phyloP scores from a whole-genome alignment of 2,888 invertebrate genomes.

The Fissipunctia ypsillon region DNA sequence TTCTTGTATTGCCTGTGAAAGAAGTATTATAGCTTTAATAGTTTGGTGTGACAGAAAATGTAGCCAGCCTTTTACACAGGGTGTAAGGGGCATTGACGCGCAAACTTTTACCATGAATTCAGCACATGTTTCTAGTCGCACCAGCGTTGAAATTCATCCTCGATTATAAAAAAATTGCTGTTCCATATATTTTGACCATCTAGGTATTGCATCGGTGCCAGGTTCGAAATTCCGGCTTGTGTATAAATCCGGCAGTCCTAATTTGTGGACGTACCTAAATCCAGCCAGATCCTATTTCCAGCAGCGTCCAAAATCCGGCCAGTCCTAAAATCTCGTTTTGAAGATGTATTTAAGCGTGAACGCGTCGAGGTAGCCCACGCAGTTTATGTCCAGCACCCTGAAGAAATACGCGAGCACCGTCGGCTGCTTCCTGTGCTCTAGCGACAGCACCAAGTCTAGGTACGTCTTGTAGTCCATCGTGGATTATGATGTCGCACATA shows the following conservation, averaged over 20 bases:
- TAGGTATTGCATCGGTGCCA: too few relatives aligned
- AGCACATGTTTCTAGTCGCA: too few relatives aligned
- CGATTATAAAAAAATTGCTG: too few relatives aligned
- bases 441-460: constrained; percentile 92
- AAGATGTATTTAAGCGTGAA: constrained; percentile 98
- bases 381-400: constrained; percentile 96
- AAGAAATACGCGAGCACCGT: constrained; percentile 98
- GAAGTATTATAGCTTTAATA: not conserved
- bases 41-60: not conserved
- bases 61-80: not conserved
- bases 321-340: constrained; percentile 76
- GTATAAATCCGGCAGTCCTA: not conserved
- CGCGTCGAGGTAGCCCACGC: constrained; percentile 96
- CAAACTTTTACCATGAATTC: too few relatives aligned
- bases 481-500: too few relatives aligned
- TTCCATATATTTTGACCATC: too few relatives aligned
- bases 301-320: not conserved
- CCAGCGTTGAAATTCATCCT: too few relatives aligned
- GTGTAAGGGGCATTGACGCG: too few relatives aligned
- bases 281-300: not conserved
- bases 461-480: not conserved
- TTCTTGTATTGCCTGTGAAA: constrained; percentile 95
- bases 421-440: constrained; percentile 97
- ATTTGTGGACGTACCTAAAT: not conserved
- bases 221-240: too few relatives aligned